These are phyloP conservation scores for Chrysodeixis includens DNA, from an alignment of 2,888 invertebrate genomes.

Conservation along the genomic window DNA sequence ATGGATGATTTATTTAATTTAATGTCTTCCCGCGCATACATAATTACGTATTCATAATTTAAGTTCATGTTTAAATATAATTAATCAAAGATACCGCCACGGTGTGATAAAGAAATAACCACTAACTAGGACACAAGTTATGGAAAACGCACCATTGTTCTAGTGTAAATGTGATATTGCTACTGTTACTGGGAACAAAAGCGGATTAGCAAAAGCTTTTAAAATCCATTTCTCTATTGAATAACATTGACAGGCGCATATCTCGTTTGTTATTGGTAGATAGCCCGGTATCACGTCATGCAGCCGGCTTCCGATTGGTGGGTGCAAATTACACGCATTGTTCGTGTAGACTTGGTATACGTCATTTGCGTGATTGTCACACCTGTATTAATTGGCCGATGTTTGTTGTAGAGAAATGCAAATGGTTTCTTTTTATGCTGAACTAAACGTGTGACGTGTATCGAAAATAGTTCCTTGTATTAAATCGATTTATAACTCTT, in stretches of 20 bases:
- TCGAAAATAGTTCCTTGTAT: too few relatives aligned
- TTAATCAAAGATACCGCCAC: neutral
- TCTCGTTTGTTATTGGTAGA: conserved; percentile 4
- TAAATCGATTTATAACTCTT: too few relatives aligned
- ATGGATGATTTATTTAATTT: neutral
- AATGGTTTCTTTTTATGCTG: neutral
- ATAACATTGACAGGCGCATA: neutral
- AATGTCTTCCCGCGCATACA: neutral
- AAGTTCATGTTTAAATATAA: conserved; percentile 1
- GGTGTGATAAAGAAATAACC: neutral
- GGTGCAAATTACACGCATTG: neutral
- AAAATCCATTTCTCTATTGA: neutral
- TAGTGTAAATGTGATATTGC: neutral
- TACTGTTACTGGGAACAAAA: neutral
- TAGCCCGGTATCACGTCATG: conserved; percentile 1
- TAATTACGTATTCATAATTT: neutral
- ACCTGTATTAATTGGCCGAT: neutral
- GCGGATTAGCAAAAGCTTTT: conserved; percentile 2
- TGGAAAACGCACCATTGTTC: neutral
- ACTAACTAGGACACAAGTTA: too few relatives aligned
- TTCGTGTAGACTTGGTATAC: neutral
- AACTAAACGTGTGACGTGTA: neutral
- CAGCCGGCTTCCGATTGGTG: neutral
- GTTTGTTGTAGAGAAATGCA: neutral
- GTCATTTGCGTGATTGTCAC: conserved; percentile 4